Evolutionary conservation across 1,140 invertebrate species (phyloP), one percentile per base, ranked within the genome.

Genomic region (Diploscapter pachys): DNA sequence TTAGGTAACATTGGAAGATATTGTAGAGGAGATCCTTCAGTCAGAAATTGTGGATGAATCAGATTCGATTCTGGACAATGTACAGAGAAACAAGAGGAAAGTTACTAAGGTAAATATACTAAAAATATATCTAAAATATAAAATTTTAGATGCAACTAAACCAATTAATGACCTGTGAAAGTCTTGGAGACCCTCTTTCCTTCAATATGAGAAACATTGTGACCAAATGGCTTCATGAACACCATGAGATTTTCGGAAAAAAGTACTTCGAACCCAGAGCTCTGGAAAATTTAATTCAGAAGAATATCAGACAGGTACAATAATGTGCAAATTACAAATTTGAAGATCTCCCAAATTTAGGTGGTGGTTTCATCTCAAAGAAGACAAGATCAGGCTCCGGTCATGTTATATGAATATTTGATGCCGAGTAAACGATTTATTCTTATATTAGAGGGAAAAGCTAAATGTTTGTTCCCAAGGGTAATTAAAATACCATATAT

Each of bases 11-110:
- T 80, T 89, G 48, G 88, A 89, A 79, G 89, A 89, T 81, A 87
- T 89, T 66, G 87, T 89, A 68, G 88, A 89, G 79, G 89, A 89
- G 79, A 88, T 89, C 59, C 85, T 89, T 31, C 89, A 89, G 78
- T 82, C 87, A 48, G 88, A 89, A 78, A 89, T 89, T 72, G 80
- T 88, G 48, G 88, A 89, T 81, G 88, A 89, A 79, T 88, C 86
- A 48, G 88, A 89, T 79, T 85, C 75, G n/a, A 76, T 83, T n/a
- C 63, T 79, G 61, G 82, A 81, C 55, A 81, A 81, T 56, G 63
- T 75, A 53, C 73, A 62, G 51, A 69, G 72, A 11, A 31, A 59
- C 3, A 81, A 80, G 68, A n/a, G 79, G 51, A n/a, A 74, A 61
- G 51, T 8, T n/a, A 9, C 48, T n/a, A 5, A 78, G 11, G 73